phyloP scores from a whole-genome alignment of 2,113 vertebrate genomes.

The Syrrhaptes paradoxus region DNA sequence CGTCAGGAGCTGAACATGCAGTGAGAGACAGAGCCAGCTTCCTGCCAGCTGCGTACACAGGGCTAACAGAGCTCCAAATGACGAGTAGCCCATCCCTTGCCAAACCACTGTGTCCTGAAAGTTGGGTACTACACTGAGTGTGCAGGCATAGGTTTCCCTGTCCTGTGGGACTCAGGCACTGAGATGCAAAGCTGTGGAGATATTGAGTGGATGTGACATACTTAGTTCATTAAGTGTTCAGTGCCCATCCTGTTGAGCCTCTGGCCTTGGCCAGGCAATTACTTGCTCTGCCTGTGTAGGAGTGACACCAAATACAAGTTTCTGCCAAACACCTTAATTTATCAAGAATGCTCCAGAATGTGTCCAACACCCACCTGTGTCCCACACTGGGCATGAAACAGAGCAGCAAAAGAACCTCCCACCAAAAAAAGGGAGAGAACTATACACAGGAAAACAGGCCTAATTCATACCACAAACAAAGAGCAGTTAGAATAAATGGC shows the following conservation, averaged over 20 bases:
- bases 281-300: background rate
- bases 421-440: background rate
- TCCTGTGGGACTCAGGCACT: background rate
- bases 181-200: background rate
- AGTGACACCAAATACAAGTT: background rate
- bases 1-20: background rate
- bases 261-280: background rate
- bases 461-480: background rate
- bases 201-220: background rate
- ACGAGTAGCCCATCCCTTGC: background rate
- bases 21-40: background rate
- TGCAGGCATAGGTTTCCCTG: background rate
- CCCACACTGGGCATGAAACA: background rate
- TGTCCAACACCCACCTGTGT: background rate
- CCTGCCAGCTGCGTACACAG: fast-evolving
- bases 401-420: background rate
- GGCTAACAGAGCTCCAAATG: background rate
- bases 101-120: background rate
- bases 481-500: background rate
- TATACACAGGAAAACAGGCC: background rate
- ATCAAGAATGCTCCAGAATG: background rate
- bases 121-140: background rate
- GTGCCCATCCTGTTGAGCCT: background rate
- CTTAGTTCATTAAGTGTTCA: background rate
- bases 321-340: background rate